A percentile compares a stretch with the other conserved stretches of the same genome.
phyloP scores from a whole-genome alignment of 2,113 vertebrate genomes.

The Megaleporinus macrocephalus region DNA sequence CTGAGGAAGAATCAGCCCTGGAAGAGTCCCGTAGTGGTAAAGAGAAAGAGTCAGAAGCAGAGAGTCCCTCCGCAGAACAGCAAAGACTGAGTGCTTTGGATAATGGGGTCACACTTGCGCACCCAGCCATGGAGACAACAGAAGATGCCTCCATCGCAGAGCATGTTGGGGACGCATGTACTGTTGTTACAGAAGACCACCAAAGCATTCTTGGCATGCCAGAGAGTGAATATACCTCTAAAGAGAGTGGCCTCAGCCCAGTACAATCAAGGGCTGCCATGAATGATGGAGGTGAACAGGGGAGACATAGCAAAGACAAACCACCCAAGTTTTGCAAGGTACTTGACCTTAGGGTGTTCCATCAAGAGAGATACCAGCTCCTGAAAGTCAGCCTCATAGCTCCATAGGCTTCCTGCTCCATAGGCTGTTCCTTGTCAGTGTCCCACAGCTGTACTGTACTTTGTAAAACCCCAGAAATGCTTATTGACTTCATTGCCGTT shows the following conservation, averaged over 20 bases:
- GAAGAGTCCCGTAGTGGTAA: neutral
- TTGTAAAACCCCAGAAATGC: neutral
- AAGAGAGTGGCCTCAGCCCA: slow-evolving; percentile 5
- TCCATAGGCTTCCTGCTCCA: slow-evolving; percentile 29
- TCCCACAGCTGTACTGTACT: neutral
- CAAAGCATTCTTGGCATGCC: neutral
- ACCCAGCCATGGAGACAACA: slow-evolving; percentile 22
- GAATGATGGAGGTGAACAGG: slow-evolving; percentile 8
- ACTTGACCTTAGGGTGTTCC: slow-evolving; percentile 47
- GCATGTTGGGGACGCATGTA: slow-evolving; percentile 44
- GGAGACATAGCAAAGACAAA: slow-evolving; percentile 43
- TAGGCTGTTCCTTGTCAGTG: neutral
- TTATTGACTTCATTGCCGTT: neutral
- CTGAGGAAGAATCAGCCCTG: neutral
- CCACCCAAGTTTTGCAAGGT: slow-evolving; percentile 65
- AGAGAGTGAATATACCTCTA: neutral
- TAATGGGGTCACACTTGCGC: neutral
- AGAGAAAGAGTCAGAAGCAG: neutral
- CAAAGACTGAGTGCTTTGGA: neutral
- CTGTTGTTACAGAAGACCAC: neutral
- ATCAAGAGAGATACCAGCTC: neutral
- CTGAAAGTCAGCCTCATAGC: neutral
- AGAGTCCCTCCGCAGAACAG: neutral
- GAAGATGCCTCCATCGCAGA: slow-evolving; percentile 16
- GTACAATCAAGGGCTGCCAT: neutral